Base-by-base conservation (phyloP, 1,140 invertebrate genomes). In the Mya arenaria region DNA sequence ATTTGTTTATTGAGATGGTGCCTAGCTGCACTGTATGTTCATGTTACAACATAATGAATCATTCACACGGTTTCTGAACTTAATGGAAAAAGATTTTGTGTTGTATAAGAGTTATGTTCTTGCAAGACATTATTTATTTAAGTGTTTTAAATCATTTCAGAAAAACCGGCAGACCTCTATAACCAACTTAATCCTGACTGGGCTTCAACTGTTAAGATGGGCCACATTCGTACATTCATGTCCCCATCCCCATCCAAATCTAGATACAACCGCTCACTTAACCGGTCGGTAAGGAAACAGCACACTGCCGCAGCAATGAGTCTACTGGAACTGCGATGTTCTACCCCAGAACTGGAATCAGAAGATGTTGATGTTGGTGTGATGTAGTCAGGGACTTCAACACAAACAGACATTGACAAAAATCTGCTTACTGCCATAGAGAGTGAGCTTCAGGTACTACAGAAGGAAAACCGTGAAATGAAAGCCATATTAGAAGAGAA, bases 101-200 rank as follows among this genome's bases (percentile, higher is more conserved):
- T 13, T 48, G 44, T 48, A 48, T 13, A 48, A 48, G 10, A n/a
- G n/a, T 10, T 48, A 10, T n/a, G 10, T 48, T 48, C n/a, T 48
- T 48, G 44, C 44, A 10, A 48, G n/a, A 48, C 44, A 13, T 48
- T 13, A 13, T 13, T n/a, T 13, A 13, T 48, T 48, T 13, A 48
- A 48, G 15, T 15, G 28, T 65, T 36, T 25, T n/a, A n/a, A n/a
- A n/a, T n/a, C 28, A 41, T 69, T 25, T 30, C 68, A 71, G 68
- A 71, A 4, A 71, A 71, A 71, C 68, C 68, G 30, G 68, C 68
- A 52, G 68, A 48, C 44, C 28, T 71, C 5, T 71, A 71, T 71
- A 48, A 71, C 56, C 5, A 71, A 23, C 30, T 71, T 5, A 71
- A 71, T 28, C 68, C 68, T 8, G 68, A 71, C 68, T 71, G 68